Base-by-base conservation (phyloP, 1,140 invertebrate genomes). In the Teleopsis dalmanni region DNA sequence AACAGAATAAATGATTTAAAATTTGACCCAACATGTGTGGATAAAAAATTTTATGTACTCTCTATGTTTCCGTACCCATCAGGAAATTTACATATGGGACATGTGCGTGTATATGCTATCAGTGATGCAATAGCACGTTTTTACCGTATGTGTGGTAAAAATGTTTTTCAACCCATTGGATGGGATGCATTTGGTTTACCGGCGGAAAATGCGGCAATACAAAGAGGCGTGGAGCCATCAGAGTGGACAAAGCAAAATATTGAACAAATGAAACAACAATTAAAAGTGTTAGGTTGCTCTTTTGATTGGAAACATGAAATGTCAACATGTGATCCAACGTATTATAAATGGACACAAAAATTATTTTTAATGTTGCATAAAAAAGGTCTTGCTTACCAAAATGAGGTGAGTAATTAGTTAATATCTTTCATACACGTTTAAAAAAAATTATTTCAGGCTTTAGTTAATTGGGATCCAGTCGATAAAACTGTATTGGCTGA, bases 21-120 rank as follows among this genome's bases (percentile, higher is more conserved):
- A 18, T 74, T 65, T 37, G 54, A 73, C 46, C 57, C 67, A 41
- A 58, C 62, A 18, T 58, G 64, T 14, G 42, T 50, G 5, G 60
- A 69, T 48, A 62, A 77, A 11, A n/a, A n/a, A n/a, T 82, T 75
- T 65, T 98, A 98, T 77, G 81, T 96, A 2, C 70, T 98, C 13
- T 91, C 95, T 6, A 99, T 99, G 96, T 99, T 99, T 76, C 97
- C 96, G 1, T 99, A 99, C 77, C 95, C 96, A 10, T 98, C 95
- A 47, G 96, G 96, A 18, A 81, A 85, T 44, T 76, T 99, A 8
- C 97, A 99, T 68, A 91, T 99, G 88, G 97, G 97, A 1, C 97
- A 99, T 80, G 89, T 98, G 19, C 75, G 97, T 56, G 93, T 99
- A 2, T 99, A 99, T 66, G 86, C 93, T 13, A 91, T 98, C 54